Evolutionary conservation across 2,797 vertebrate species (phyloP).

Genomic region (Hemitrygon akajei): DNA sequence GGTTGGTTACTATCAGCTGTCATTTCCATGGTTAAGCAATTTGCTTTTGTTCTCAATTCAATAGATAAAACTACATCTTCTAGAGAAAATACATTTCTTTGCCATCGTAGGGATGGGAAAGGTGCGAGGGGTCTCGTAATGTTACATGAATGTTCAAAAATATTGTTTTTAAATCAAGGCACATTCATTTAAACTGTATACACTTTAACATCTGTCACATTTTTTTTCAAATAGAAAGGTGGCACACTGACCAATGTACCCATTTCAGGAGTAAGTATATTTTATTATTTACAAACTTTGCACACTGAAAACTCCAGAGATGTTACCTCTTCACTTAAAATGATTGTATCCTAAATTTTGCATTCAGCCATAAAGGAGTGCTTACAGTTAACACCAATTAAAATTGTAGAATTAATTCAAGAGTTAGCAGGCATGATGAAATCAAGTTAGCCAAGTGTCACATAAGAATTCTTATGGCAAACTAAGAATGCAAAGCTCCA

Average conservation of each 20-base stretch:
- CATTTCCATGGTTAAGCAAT: neutral
- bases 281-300: neutral
- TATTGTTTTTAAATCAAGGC: neutral
- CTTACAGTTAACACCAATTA: too few relatives aligned
- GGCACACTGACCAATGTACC: conserved; percentile 85
- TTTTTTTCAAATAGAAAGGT: conserved; percentile 70
- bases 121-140: neutral
- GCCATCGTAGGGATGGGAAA: neutral
- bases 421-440: too few relatives aligned
- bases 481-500: too few relatives aligned
- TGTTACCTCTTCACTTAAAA: too few relatives aligned
- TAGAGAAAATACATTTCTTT: neutral
- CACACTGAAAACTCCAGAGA: neutral
- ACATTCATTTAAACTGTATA: neutral
- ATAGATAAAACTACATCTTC: neutral
- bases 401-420: too few relatives aligned
- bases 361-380: too few relatives aligned
- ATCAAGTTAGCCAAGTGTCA: too few relatives aligned
- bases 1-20: neutral
- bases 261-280: conserved; percentile 85
- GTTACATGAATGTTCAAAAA: neutral
- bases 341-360: too few relatives aligned
- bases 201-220: too few relatives aligned
- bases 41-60: neutral
- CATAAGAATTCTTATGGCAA: too few relatives aligned